phyloP scores from a whole-genome alignment of 2,888 invertebrate genomes.

The Heteromyza rotundicornis region DNA sequence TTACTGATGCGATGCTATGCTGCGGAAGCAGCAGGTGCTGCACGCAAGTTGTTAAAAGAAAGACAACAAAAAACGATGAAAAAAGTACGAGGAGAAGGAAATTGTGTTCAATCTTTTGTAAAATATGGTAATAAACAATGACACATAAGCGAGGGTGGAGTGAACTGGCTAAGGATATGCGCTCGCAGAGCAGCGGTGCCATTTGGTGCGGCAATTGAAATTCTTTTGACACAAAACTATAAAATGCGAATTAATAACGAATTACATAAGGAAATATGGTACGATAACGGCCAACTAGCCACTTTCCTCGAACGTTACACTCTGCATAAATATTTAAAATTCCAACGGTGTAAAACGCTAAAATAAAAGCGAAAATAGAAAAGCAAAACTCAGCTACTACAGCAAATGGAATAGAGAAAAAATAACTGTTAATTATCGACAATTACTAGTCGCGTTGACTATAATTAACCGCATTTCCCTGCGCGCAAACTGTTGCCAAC shows the following conservation, averaged over 20 bases:
- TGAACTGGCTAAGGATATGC: no score
- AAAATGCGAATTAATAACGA: no score
- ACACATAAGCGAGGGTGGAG: not conserved
- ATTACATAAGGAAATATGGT: no score
- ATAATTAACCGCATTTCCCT: conserved; percentile 52
- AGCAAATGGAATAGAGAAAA: no score
- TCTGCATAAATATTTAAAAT: conserved; percentile 29
- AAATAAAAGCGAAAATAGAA: not conserved
- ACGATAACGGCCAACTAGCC: no score
- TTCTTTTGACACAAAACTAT: no score
- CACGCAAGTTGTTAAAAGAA: conserved; percentile 25
- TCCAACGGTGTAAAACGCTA: conserved; percentile 15
- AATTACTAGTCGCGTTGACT: conserved; percentile 48
- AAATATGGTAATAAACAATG: conserved; percentile 32
- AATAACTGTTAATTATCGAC: conserved; percentile 55
- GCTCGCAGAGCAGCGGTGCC: no score
- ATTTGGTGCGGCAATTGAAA: no score
- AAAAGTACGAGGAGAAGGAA: conserved; percentile 18
- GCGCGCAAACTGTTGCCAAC: conserved; percentile 50
- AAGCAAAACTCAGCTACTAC: no score
- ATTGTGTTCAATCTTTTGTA: conserved; percentile 45
- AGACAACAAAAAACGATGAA: not conserved
- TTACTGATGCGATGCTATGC: conserved; percentile 44
- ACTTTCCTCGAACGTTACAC: no score
- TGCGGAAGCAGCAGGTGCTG: conserved; percentile 36